Conservation (phyloP, 2,113 vertebrate species). For the Megaptera novaeangliae region DNA sequence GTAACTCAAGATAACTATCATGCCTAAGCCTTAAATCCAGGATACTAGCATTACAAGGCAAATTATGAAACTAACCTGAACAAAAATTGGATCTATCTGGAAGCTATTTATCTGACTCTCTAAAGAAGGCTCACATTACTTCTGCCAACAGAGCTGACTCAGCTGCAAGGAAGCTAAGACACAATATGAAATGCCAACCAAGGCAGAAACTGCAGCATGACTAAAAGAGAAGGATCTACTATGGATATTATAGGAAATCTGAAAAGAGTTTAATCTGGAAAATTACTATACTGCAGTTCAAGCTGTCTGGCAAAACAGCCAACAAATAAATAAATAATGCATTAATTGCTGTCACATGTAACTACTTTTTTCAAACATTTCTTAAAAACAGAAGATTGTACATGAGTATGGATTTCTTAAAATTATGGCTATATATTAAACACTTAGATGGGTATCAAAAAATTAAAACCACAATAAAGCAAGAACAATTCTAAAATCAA, state of each 20-base stretch:
- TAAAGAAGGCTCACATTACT: background rate
- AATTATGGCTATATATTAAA: background rate
- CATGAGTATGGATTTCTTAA: background rate
- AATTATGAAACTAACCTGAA: slow-evolving; percentile 44
- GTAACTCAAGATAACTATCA: slow-evolving; percentile 8
- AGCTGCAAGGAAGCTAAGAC: background rate
- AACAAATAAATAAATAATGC: background rate
- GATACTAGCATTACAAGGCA: background rate
- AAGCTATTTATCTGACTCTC: slow-evolving; percentile 18
- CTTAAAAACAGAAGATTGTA: background rate
- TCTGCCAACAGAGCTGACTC: background rate
- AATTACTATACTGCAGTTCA: background rate
- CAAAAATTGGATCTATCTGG: slow-evolving; percentile 43
- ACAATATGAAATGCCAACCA: background rate
- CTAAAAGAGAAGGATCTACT: background rate
- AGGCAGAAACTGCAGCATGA: background rate
- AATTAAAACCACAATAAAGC: background rate
- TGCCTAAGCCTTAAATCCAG: slow-evolving; percentile 29
- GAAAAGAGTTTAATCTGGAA: background rate
- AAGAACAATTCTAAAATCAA: background rate
- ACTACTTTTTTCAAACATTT: background rate
- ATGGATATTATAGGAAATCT: background rate
- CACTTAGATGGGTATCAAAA: background rate
- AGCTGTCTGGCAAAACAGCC: background rate
- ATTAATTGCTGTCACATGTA: background rate